These are phyloP conservation scores for Gobionotothen gibberifrons DNA, from an alignment of 2,797 vertebrate species.

Conservation along the genomic window DNA sequence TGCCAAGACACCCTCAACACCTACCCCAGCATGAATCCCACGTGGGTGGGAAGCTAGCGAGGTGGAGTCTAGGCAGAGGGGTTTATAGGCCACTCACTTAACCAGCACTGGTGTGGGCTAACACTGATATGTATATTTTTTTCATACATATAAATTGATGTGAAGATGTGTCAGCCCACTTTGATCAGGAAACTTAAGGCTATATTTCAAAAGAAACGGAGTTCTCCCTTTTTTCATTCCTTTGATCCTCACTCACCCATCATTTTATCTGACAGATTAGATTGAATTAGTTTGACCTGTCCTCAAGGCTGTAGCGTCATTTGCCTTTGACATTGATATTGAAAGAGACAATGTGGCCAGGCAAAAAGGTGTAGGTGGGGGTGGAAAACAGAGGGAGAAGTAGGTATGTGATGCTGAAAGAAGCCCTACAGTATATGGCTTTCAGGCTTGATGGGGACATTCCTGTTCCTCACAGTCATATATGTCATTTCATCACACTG, in stretches of 20 bases:
- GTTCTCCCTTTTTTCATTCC: conserved; percentile 54
- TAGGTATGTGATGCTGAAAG: conserved; percentile 23
- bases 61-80: conserved; percentile 23
- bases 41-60: conserved; percentile 21
- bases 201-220: conserved; percentile 66
- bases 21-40: conserved; percentile 59
- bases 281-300: conserved; percentile 81
- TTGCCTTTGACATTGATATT: conserved; percentile 79
- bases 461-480: conserved; percentile 59
- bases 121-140: conserved; percentile 9
- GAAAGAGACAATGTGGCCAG: conserved; percentile 55
- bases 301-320: conserved; percentile 72
- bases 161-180: conserved; percentile 31
- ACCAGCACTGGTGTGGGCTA: conserved; percentile 33
- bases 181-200: conserved; percentile 49
- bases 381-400: conserved; percentile 26
- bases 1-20: conserved; percentile 73
- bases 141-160: conserved; percentile 12
- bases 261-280: conserved; percentile 79
- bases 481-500: conserved; percentile 56
- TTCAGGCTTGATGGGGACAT: conserved; percentile 53
- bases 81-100: conserved; percentile 30
- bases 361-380: conserved; percentile 36
- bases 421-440: conserved; percentile 26
- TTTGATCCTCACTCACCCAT: conserved; percentile 66